Conservation (phyloP, 2,797 vertebrate species). For the Falco columbarius region DNA sequence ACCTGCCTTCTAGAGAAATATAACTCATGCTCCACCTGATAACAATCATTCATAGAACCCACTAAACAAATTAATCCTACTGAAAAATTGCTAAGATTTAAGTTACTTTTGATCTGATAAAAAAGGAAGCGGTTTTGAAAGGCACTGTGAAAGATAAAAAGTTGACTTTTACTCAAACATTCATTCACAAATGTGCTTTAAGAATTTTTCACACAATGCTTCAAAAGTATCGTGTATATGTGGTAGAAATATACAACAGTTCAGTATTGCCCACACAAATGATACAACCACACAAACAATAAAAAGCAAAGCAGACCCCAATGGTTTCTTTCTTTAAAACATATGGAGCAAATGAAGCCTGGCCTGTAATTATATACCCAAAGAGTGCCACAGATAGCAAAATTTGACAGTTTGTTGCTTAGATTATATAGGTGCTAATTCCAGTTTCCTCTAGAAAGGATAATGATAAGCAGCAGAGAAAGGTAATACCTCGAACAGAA, state of each 20-base stretch:
- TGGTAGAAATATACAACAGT: not conserved
- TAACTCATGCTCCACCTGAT: not conserved
- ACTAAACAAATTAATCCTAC: constrained; percentile 45
- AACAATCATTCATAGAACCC: not conserved
- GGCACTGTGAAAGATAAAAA: not conserved
- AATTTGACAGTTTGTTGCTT: not conserved
- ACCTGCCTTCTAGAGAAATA: constrained; percentile 22
- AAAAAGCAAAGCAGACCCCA: not conserved
- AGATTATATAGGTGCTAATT: not conserved
- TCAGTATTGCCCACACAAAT: not conserved
- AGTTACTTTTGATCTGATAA: constrained; percentile 27
- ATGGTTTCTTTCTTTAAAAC: not conserved
- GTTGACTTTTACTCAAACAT: not conserved
- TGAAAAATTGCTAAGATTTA: constrained; percentile 33
- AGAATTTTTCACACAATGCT: not conserved
- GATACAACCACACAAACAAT: not conserved
- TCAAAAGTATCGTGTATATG: not conserved
- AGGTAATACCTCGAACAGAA: not conserved
- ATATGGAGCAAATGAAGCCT: not conserved
- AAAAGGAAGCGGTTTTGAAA: constrained; percentile 46
- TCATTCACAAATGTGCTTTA: not conserved
- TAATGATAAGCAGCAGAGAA: not conserved
- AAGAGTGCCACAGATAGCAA: not conserved
- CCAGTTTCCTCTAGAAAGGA: not conserved
- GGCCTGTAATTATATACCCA: not conserved